Conservation (phyloP, 2,888 invertebrate species). For the Oligia latruncula region DNA sequence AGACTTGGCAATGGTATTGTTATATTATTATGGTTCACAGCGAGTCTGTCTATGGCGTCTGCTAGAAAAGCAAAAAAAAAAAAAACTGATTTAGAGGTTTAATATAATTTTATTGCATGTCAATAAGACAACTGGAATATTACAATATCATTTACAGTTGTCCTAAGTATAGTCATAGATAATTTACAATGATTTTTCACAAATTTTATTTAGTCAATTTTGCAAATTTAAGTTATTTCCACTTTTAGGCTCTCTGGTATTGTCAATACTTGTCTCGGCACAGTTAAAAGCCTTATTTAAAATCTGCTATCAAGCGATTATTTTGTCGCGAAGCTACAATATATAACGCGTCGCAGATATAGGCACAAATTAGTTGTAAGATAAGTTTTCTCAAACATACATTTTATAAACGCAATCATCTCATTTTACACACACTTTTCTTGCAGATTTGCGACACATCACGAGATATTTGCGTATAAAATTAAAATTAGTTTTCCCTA, state of each 20-base stretch:
- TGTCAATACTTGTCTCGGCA: background rate
- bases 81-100: background rate
- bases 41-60: background rate
- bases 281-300: conserved; percentile 15
- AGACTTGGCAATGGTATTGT: too few relatives aligned
- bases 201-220: background rate
- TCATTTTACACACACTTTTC: background rate
- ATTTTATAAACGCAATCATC: conserved; percentile 14
- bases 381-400: conserved; percentile 9
- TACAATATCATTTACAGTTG: conserved; percentile 19
- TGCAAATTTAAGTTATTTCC: background rate
- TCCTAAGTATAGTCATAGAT: conserved; percentile 15
- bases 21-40: background rate
- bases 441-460: background rate
- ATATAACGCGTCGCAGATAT: conserved; percentile 25
- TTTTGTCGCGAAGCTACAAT: conserved; percentile 15
- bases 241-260: background rate
- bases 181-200: conserved; percentile 21
- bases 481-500: conserved; percentile 1
- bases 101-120: conserved; percentile 37
- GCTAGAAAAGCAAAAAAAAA: background rate
- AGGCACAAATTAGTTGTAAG: conserved; percentile 43
- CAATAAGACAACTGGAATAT: conserved; percentile 29
- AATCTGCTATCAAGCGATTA: conserved; percentile 18
- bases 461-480: background rate